Evolutionary conservation across 2,797 vertebrate species (phyloP), one percentile per base, ranked within the genome.

Genomic region (Trematomus bernacchii): DNA sequence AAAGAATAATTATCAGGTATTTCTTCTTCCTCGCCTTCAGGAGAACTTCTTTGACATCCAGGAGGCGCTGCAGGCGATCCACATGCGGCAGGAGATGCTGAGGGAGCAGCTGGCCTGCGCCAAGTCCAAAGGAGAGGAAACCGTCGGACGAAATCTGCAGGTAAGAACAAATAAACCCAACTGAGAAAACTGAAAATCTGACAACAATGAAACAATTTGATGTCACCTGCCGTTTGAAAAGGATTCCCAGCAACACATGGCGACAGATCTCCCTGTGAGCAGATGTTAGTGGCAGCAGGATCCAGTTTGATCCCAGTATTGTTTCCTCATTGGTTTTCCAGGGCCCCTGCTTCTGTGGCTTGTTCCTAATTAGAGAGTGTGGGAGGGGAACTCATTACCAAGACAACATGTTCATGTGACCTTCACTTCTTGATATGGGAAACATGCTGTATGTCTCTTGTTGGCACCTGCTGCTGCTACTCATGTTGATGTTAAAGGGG

Each of bases 41-140:
- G 98, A 99, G 83, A 96, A 96, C 62, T 97, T 98, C 91, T 96
- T 98, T 52, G 98, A 99, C 93, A 96, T 98, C 89, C 97, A 98
- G 93, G 98, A 99, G 89, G 94, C 97, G 0, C 93, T 98, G 77
- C 97, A 97, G 87, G 94, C 96, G 0, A 96, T 99, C 73, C 97
- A 97, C 87, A 97, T 98, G 94, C 95, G 95, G 66, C 95, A 97
- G 91, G 97, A 97, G 83, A 94, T 94, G 77, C 91, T 96, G 76
- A 95, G 96, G 93, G 95, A 97, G 86, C 96, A 98, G 75, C 94
- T 97, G 80, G 94, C 95, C 68, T 94, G 96, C 70, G 96, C 97
- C 84, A 98, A 97, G 91, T 96, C 97, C 0, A 99, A 97, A 91
- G 97, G 96, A 71, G 97, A 98, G 77, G 97, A 99, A 61, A 92